A percentile compares a stretch with the other conserved stretches of the same genome.
Evolutionary conservation across 2,888 invertebrate species (phyloP).

Genomic region (Brenthis ino): DNA sequence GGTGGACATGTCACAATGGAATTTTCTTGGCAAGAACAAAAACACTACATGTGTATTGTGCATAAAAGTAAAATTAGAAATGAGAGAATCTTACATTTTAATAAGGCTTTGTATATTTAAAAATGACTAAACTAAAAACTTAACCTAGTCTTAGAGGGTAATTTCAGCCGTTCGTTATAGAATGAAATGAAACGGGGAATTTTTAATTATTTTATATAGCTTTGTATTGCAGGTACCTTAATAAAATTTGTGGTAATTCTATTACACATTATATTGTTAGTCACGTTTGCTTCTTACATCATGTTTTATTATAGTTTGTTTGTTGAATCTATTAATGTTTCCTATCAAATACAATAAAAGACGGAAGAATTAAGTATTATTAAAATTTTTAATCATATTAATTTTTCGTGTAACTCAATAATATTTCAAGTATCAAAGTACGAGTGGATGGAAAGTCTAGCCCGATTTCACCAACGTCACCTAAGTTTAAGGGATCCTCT

Average conservation of each 20-base stretch:
- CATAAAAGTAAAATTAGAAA: not conserved
- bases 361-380: not conserved
- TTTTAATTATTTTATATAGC: constrained; percentile 1
- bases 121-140: no score
- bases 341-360: not conserved
- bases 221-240: not conserved
- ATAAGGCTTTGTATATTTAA: no score
- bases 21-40: constrained; percentile 44
- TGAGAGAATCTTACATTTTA: not conserved
- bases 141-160: no score
- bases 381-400: not conserved
- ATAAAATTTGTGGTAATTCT: constrained; percentile 27
- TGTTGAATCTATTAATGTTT: constrained; percentile 14
- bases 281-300: constrained; percentile 40
- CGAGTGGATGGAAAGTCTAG: no score
- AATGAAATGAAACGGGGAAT: not conserved
- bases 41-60: constrained; percentile 12
- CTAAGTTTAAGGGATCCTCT: no score
- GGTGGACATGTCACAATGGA: constrained; percentile 45
- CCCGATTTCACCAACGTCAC: no score
- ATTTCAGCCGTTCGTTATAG: not conserved
- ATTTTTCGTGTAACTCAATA: no score
- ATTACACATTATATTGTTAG: constrained; percentile 35
- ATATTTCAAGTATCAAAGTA: no score
- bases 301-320: constrained; percentile 35